These are phyloP conservation scores for Epistrophe grossulariae DNA, from an alignment of 2,888 invertebrate species.

Conservation along the genomic window DNA sequence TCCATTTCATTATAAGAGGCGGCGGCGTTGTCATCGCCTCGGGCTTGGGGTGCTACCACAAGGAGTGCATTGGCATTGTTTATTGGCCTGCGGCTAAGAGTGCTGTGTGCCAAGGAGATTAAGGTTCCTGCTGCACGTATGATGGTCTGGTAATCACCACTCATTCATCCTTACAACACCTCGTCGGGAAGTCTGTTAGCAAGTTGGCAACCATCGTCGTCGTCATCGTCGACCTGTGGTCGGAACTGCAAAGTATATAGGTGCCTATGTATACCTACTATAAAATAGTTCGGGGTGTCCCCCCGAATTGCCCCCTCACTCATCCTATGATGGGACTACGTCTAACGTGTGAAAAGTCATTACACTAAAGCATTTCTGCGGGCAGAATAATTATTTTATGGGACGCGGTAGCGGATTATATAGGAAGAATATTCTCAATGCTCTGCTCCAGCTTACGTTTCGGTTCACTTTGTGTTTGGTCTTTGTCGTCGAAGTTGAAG, in stretches of 20 bases:
- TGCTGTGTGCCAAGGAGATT: constrained; percentile 70
- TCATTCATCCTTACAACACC: constrained; percentile 75
- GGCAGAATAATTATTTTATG: constrained; percentile 74
- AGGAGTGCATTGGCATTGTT: constrained; percentile 71
- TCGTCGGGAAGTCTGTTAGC: constrained; percentile 35
- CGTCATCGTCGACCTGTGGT: constrained; percentile 9
- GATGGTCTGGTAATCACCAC: constrained; percentile 75
- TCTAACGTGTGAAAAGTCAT: constrained; percentile 74
- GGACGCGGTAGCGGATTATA: constrained; percentile 20
- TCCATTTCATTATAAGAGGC: constrained; percentile 60
- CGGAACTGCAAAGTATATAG: constrained; percentile 19
- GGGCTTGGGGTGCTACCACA: constrained; percentile 42
- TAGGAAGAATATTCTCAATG: constrained; percentile 44
- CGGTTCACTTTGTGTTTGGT: constrained; percentile 50
- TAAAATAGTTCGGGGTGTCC: constrained; percentile 23
- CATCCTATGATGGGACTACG: not conserved
- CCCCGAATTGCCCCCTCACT: not conserved
- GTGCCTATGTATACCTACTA: constrained; percentile 32
- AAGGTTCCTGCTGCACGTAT: constrained; percentile 72
- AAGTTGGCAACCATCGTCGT: constrained; percentile 23
- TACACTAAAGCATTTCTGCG: constrained; percentile 73
- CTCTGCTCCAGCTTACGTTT: constrained; percentile 19
- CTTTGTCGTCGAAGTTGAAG: constrained; percentile 45
- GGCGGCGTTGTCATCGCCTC: constrained; percentile 64
- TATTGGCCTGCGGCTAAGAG: constrained; percentile 66